phyloP scores from a whole-genome alignment of 2,888 invertebrate genomes.

The Rotaria macrura region DNA sequence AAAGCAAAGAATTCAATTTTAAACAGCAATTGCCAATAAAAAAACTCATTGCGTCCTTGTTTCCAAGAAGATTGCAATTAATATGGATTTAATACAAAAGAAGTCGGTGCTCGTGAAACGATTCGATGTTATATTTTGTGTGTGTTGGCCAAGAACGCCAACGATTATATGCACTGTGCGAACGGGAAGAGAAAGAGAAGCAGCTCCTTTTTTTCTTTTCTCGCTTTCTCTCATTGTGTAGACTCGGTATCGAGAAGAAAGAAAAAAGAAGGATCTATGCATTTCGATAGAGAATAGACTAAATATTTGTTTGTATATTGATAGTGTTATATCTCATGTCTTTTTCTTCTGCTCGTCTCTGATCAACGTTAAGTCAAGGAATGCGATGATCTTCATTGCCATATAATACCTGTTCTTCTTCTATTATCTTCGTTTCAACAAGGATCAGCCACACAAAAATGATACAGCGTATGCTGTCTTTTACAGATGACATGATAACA shows the following conservation, averaged over 20 bases:
- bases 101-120: neutral
- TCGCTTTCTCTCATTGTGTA: neutral
- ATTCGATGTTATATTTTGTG: neutral
- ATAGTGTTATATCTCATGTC: neutral
- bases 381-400: neutral
- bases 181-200: neutral
- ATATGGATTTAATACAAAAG: neutral
- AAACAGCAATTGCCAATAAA: neutral
- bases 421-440: neutral
- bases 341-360: neutral
- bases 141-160: neutral
- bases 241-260: neutral
- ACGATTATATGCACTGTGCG: neutral
- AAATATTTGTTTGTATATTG: slow-evolving; percentile 15
- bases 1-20: neutral
- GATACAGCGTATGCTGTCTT: neutral
- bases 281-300: neutral
- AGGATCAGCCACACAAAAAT: neutral
- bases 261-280: neutral
- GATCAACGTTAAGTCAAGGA: neutral
- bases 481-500: neutral
- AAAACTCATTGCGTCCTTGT: neutral
- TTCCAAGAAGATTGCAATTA: neutral
- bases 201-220: neutral
- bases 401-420: neutral